Evolutionary conservation across 1,140 invertebrate species (phyloP).

Genomic region (Aethina tumida): DNA sequence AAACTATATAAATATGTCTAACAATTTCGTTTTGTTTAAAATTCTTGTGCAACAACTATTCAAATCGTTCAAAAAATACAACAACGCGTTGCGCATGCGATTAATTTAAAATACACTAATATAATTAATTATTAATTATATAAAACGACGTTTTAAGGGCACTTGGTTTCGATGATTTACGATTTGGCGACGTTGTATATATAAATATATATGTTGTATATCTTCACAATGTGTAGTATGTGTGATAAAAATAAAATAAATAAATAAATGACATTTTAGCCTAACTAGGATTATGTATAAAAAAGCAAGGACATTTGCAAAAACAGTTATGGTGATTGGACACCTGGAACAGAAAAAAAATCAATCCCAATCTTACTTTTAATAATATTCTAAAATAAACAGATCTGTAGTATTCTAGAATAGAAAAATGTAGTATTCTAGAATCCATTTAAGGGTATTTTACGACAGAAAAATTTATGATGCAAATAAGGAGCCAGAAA

Average conservation of each 20-base stretch:
- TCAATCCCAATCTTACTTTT: slow-evolving; percentile 4
- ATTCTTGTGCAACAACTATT: neutral
- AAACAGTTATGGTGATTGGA: no score
- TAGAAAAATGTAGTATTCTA: neutral
- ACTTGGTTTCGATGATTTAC: slow-evolving; percentile 13
- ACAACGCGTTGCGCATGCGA: neutral
- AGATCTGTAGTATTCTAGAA: neutral
- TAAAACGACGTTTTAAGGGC: slow-evolving; percentile 11
- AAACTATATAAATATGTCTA: slow-evolving; percentile 24
- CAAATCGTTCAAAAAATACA: neutral
- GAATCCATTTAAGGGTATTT: neutral
- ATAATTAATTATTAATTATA: slow-evolving; percentile 3
- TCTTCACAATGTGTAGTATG: neutral
- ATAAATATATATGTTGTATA: neutral
- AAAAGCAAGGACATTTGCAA: slow-evolving; percentile 10
- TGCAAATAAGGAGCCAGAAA: neutral
- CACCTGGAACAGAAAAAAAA: no score
- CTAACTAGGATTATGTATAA: slow-evolving; percentile 7
- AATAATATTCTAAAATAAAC: neutral
- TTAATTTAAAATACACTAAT: slow-evolving; percentile 2
- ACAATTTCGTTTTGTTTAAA: slow-evolving; percentile 10
- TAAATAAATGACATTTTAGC: slow-evolving; percentile 6
- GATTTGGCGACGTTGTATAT: neutral
- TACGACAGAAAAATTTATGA: neutral
- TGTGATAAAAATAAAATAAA: slow-evolving; percentile 8